Conservation (phyloP, 2,113 vertebrate genomes). For the Pitta sordida region DNA sequence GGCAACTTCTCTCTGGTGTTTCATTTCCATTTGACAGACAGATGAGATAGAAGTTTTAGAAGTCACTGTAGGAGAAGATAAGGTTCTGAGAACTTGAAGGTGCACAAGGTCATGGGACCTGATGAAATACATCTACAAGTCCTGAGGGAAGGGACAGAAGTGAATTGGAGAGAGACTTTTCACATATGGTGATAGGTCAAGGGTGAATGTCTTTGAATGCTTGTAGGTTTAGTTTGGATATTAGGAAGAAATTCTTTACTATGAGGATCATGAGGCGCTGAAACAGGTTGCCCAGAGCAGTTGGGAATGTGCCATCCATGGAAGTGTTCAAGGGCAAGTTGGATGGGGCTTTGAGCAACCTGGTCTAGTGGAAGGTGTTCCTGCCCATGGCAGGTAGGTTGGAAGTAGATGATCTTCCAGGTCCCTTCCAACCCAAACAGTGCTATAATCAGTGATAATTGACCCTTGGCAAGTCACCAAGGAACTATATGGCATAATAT, state of each 20-base stretch:
- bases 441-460: not conserved
- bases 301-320: not conserved
- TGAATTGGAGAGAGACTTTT: not conserved
- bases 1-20: not conserved
- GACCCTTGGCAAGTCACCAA: not conserved
- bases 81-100: not conserved
- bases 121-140: not conserved
- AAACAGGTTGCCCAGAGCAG: not conserved
- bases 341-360: not conserved
- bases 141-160: not conserved
- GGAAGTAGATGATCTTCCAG: not conserved
- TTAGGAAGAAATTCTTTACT: not conserved
- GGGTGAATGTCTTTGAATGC: not conserved
- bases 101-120: not conserved
- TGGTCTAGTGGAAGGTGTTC: not conserved
- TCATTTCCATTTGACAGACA: conserved; percentile 28
- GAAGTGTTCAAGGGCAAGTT: not conserved
- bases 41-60: conserved; percentile 26
- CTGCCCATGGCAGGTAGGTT: not conserved
- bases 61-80: not conserved
- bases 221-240: not conserved
- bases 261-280: not conserved
- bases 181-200: not conserved
- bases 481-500: not conserved
- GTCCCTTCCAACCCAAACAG: not conserved